A percentile compares a stretch with the other conserved stretches of the same genome.
Evolutionary conservation across 1,140 invertebrate genomes (phyloP).

Genomic region (Pseudomyrmex pallidus): DNA sequence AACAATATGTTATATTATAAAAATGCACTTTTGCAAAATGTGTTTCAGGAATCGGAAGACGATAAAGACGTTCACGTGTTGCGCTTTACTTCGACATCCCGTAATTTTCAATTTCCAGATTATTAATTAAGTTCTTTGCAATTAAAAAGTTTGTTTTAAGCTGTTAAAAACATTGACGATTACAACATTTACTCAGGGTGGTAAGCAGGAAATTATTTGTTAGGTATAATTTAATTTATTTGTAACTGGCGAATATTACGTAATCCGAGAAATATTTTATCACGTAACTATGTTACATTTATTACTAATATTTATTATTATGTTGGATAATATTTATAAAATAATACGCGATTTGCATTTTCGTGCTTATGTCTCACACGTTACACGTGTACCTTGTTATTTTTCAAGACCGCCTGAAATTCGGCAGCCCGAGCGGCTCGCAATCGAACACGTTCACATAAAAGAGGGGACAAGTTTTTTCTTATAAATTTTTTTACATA

Average conservation of each 20-base stretch:
- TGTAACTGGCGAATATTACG: no score
- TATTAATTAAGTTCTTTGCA: not conserved
- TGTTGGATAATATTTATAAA: not conserved
- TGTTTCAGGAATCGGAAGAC: constrained; percentile 13
- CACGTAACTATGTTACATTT: not conserved
- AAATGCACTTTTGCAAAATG: constrained; percentile 5
- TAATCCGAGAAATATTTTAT: no score
- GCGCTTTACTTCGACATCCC: not conserved
- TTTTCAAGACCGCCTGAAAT: constrained; percentile 31
- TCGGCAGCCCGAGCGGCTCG: constrained; percentile 32
- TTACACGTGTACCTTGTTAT: not conserved
- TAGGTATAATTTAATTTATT: not conserved
- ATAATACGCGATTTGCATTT: not conserved
- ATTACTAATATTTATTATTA: not conserved
- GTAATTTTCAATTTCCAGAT: constrained; percentile 7
- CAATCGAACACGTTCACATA: not conserved
- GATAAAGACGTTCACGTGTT: not conserved
- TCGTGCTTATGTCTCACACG: not conserved
- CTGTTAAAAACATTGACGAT: not conserved
- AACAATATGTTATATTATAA: not conserved
- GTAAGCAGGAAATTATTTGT: not conserved
- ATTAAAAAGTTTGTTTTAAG: not conserved
- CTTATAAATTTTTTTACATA: constrained; percentile 11
- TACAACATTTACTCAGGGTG: not conserved
- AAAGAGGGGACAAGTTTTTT: constrained; percentile 5